Conservation (phyloP, 2,888 invertebrate genomes). For the Tenthredo amoena region DNA sequence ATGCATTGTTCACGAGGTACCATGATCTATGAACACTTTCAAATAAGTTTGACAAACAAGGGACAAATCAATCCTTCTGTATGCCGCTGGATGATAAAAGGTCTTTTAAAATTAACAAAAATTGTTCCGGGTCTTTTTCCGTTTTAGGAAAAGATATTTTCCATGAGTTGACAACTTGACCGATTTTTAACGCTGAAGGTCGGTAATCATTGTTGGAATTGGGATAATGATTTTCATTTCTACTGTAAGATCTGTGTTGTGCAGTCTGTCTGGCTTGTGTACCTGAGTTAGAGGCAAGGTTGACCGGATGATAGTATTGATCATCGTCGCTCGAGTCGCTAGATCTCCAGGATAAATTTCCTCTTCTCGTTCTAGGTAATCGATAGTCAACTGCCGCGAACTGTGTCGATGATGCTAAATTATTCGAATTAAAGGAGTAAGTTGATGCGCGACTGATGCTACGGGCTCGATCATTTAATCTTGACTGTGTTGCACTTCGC, state of each 20-base stretch:
- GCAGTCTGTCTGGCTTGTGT: neutral
- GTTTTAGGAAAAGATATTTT: slow-evolving; percentile 55
- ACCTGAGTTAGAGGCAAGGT: neutral
- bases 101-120: too few species aligned
- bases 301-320: neutral
- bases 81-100: too few species aligned
- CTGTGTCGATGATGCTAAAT: slow-evolving; percentile 1
- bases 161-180: slow-evolving; percentile 55
- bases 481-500: neutral
- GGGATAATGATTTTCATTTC: neutral
- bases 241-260: neutral
- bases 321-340: slow-evolving; percentile 28
- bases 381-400: neutral
- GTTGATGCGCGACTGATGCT: neutral
- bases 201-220: neutral
- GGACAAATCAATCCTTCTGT: too few species aligned
- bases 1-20: too few species aligned
- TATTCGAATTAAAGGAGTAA: slow-evolving; percentile 1
- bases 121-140: slow-evolving; percentile 30
- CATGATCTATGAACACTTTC: too few species aligned
- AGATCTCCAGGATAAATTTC: slow-evolving; percentile 17
- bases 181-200: slow-evolving; percentile 45
- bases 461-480: neutral
- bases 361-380: neutral
- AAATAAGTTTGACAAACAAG: too few species aligned